Base-by-base conservation (phyloP, 2,888 invertebrate genomes). In the Opisthograptis luteolata region DNA sequence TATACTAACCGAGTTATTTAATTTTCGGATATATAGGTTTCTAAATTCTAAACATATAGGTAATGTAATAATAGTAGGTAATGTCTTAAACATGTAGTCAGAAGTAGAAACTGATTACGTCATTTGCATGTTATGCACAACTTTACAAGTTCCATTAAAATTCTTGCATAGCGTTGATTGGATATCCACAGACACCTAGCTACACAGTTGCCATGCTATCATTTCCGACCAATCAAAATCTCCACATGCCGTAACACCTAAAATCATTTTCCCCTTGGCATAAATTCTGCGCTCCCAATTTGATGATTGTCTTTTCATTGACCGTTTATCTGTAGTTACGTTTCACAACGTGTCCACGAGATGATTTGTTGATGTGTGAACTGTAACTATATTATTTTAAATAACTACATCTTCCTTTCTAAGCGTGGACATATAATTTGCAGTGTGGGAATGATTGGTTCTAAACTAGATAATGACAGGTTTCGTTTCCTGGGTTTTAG, bases 281-380 rank as follows among this genome's bases (percentile, higher is more conserved):
- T 44, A 40, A 13, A 44, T 59, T 51, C 48, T 43, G 51, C 30
- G 61, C 41, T 57, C 61, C 40, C 57, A 62, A 59, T 62, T 58
- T 14, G 57, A 62, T 59, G 62, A 59, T 62, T 62, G 62, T 59
- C 49, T 50, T 55, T 39, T 55, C 24, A 59, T 58, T 59, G 58
- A 30, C 42, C 49, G 35, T 50, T 58, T 54, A 22, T 40, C 17
- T 24, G 39, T 35, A 19, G 50, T 35, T 42, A 31, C 10, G 46
- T 55, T 56, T 51, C 56, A 51, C 46, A 50, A 50, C 30, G 32
- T 52, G 48, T 52, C 39, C 51, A 52, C 39, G 17, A 51, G 22
- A 54, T 56, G 58, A 55, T 53, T 43, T 57, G 50, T 41, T 36
- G 49, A 52, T 46, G 52, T 55, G 60, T 50, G 48, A 55, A 48